Evolutionary conservation across 2,888 invertebrate genomes (phyloP), one percentile per base, ranked within the genome.

Genomic region (Acanthosoma haemorrhoidale): DNA sequence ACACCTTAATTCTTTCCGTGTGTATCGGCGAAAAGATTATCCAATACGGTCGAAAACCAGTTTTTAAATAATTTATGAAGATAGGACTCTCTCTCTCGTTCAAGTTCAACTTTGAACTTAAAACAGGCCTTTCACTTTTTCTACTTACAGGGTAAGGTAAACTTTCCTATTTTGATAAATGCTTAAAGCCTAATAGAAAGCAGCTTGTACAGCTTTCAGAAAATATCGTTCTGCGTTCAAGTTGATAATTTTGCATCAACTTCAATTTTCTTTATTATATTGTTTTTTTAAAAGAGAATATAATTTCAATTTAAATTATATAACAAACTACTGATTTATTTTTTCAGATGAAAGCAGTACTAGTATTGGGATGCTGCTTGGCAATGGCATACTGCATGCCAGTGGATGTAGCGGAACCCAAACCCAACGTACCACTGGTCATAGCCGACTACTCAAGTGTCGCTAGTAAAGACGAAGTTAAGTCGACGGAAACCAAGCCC

Each of bases 371-470:
- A 58, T 63, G 69, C 63, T 71, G 73, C 68, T 70, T 69, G 41
- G 70, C 70, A 68, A 72, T 69, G 70, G 72, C 70, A 32, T 38
- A 70, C 9, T 64, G 68, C 34, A 70, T 51, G 69, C 67, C 69
- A 16, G 70, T 73, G 25, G 74, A 74, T 29, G 64, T 64, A 15
- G 75, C 72, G 16, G 72, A 73, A 18, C 70, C 75, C 11, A 75
- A 75, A 41, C 71, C 75, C 6, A 75, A 72, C 9, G 75, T 75
- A 74, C 81, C 81, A 43, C 77, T 80, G 71, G 80, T 81, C 74
- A 80, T 80, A 72, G 78, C 80, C 41, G 81, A 81, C 74, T 79
- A 81, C 76, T 78, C 82, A 11, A 78, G 79, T 39, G 81, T 81
- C 9, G 71, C 67, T 68, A 73, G 72, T 57, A 71, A 71, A n/a